Base-by-base conservation (phyloP, 1,140 invertebrate species). In the Wasmannia auropunctata region DNA sequence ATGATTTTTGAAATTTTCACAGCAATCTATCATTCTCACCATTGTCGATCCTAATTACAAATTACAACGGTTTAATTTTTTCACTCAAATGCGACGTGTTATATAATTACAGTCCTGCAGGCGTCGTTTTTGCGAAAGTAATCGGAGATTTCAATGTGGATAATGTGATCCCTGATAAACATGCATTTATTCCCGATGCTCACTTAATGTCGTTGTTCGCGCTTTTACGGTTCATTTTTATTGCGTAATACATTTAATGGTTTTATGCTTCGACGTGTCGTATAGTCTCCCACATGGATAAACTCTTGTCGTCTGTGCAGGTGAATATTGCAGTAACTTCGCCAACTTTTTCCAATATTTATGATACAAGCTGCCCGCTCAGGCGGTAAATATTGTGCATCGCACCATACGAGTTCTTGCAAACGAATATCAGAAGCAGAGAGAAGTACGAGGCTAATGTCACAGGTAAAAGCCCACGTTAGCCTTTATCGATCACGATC, bases 401-500 rank as follows among this genome's bases (percentile, higher is more conserved):
- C 37, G 22, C 34, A 19, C 10, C 63, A 40, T n/a, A 8, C 37
- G 51, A 67, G 51, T 58, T 83, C 51, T 49, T 25, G 40, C 65
- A 43, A 58, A 74, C 51, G 56, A 83, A 72, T 83, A 83, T 70
- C 14, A 60, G 31, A 67, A 51, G 76, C 76, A 22, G 40, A 83
- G 37, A 43, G 14, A 70, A 56, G 37, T 70, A 34, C 51, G 34
- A 28, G 43, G 79, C 67, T 83, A 83, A 83, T 83, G 67, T 83
- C 67, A 58, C 79, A 54, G 70, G 67, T 83, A 58, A 60, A 83
- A 83, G 65, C 67, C n/a, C 19, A 72, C 54, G 51, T 14, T 74
- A 46, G 37, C 79, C 34, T 72, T 81, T 81, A 81, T 81, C 49
- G 77, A 81, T 81, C 65, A 72, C 79, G 79, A 81, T 81, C 79